Evolutionary conservation across 2,797 vertebrate genomes (phyloP).

Genomic region (Tenualosa ilisha): DNA sequence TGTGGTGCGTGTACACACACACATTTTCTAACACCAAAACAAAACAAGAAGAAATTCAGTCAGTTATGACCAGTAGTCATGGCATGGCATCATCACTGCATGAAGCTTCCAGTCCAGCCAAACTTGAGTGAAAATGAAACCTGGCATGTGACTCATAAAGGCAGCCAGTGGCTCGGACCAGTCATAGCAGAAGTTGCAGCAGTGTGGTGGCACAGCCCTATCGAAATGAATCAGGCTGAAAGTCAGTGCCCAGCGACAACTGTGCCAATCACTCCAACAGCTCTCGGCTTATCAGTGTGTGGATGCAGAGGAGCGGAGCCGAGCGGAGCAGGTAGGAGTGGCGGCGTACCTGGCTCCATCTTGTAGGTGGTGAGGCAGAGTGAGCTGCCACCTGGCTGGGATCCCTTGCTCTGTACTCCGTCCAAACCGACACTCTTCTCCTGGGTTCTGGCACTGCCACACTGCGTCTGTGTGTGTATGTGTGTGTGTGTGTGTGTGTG

Average conservation of each 20-base stretch:
- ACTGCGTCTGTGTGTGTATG: conserved; percentile 8
- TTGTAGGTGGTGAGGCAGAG: conserved; percentile 65
- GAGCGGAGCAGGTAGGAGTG: background rate
- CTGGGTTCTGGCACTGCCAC: conserved; percentile 43
- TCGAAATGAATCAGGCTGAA: background rate
- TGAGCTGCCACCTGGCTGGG: conserved; percentile 39
- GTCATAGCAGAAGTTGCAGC: background rate
- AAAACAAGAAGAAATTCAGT: background rate
- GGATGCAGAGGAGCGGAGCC: background rate
- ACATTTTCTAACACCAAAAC: conserved; percentile 59
- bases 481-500: background rate
- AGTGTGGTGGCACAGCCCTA: background rate
- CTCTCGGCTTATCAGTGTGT: background rate
- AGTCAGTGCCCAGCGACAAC: background rate
- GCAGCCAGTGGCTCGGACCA: background rate
- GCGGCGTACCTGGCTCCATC: conserved; percentile 71
- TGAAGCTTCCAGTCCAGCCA: background rate
- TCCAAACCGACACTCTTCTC: conserved; percentile 56
- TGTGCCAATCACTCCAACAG: background rate
- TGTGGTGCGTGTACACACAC: conserved; percentile 60
- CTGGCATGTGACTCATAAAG: background rate
- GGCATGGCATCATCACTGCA: background rate
- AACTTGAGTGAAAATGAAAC: background rate
- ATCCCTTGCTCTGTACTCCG: background rate
- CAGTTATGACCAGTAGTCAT: background rate